Base-by-base conservation (phyloP, 2,888 invertebrate genomes). In the Drosophila dives region DNA sequence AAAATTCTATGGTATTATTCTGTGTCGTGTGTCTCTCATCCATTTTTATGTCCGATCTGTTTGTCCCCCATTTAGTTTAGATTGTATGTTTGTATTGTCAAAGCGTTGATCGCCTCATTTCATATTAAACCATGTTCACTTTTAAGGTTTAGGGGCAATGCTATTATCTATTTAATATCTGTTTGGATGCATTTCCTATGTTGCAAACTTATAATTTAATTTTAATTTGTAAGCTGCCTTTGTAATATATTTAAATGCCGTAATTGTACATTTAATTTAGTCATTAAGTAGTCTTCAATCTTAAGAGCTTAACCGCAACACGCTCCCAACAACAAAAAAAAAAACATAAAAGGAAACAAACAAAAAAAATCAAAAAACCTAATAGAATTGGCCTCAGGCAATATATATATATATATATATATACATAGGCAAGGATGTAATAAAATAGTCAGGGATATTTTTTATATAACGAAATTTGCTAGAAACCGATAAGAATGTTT, bases 391-490 rank as follows among this genome's bases (percentile, higher is more conserved):
- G 83, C 89, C 87, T 83, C 89, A 84, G 86, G 83, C 83, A 80
- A 56, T 75, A 56, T 45, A 15, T 42, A 34, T 74, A 59, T 70
- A 34, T 34, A 34, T 34, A 15, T 34, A 34, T 15, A 20, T 45
- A 45, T 45, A 61, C 40, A 66, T 64, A 67, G 60, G 49, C 58
- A 62, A 62, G 32, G 26, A 48, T n/a, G 58, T 60, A 40, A 54
- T 58, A 58, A 45, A 86, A 90, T 83, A 86, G 90, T 90, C 86
- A 86, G 86, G 86, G 89, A 86, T 90, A 90, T 88, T 88, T 89
- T 85, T 88, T 85, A 80, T 79, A 85, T 67, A 84, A 69, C 36
- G 53, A 77, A 81, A 86, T 83, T 88, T 81, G 87, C 79, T 64
- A 71, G 74, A 74, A 61, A 70, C 60, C 54, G 61, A 64, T 17